Percentiles rank a stretch among this genome's conserved stretches.
Conservation (phyloP, 2,888 invertebrate genomes). For the Lasiommata megera region DNA sequence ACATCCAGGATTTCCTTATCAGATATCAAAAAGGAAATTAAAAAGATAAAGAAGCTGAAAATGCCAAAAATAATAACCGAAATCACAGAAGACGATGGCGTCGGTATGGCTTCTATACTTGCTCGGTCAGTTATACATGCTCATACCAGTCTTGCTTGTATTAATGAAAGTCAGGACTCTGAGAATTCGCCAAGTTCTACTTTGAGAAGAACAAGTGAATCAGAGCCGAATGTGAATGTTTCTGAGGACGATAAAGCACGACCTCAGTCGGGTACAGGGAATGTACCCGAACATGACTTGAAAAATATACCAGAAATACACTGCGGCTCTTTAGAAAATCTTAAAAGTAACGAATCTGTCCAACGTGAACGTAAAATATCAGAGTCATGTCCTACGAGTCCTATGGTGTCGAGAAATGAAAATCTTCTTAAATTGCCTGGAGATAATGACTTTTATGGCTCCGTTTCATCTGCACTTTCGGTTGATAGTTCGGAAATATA, state of each 20-base stretch:
- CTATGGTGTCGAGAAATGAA: slow-evolving; percentile 57
- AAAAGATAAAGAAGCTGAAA: slow-evolving; percentile 66
- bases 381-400: slow-evolving; percentile 72
- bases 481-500: slow-evolving; percentile 72
- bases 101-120: slow-evolving; percentile 84
- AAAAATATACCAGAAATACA: slow-evolving; percentile 55
- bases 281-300: slow-evolving; percentile 24
- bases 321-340: slow-evolving; percentile 63
- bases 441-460: slow-evolving; percentile 61
- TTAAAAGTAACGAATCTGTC: slow-evolving; percentile 46
- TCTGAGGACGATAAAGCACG: slow-evolving; percentile 45
- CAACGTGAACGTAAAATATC: slow-evolving; percentile 54
- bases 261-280: slow-evolving; percentile 29
- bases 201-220: slow-evolving; percentile 64
- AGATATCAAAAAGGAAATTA: slow-evolving; percentile 68
- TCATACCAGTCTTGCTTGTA: slow-evolving; percentile 80
- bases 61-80: slow-evolving; percentile 61
- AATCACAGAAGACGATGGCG: slow-evolving; percentile 71
- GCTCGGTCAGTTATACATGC: slow-evolving; percentile 84
- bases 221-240: slow-evolving; percentile 56
- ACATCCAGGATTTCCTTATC: slow-evolving; percentile 67
- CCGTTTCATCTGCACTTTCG: slow-evolving; percentile 67
- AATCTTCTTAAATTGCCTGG: slow-evolving; percentile 64
- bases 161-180: slow-evolving; percentile 79
- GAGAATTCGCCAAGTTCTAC: slow-evolving; percentile 67